A percentile compares a stretch with the other conserved stretches of the same genome.
Conservation (phyloP, 2,888 invertebrate genomes). For the Morpho achilles region DNA sequence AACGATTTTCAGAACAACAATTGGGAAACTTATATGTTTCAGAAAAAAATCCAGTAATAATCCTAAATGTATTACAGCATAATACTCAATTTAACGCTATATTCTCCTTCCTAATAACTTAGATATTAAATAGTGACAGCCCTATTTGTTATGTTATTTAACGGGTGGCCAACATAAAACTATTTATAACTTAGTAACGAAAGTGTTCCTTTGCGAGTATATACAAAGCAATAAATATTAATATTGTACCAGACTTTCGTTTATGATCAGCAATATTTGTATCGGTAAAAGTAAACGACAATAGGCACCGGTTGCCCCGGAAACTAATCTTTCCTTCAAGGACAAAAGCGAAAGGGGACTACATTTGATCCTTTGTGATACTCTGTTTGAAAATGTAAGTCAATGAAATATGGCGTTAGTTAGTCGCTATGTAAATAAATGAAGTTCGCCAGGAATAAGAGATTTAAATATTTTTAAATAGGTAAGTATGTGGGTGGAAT, state of each 20-base stretch:
- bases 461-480: too few species aligned
- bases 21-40: too few species aligned
- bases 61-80: too few species aligned
- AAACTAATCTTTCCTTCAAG: slow-evolving; percentile 42
- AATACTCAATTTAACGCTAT: too few species aligned
- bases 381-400: slow-evolving; percentile 16
- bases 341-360: slow-evolving; percentile 22
- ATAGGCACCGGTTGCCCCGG: slow-evolving; percentile 37
- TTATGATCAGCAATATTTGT: slow-evolving; percentile 49
- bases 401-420: neutral
- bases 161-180: slow-evolving; percentile 67
- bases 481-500: too few species aligned
- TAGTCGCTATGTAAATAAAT: too few species aligned
- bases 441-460: too few species aligned
- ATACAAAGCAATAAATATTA: slow-evolving; percentile 68
- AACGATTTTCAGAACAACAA: too few species aligned
- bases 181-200: slow-evolving; percentile 65
- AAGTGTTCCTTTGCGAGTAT: slow-evolving; percentile 53
- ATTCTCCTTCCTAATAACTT: too few species aligned
- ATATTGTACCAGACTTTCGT: slow-evolving; percentile 62
- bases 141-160: slow-evolving; percentile 52
- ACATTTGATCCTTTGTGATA: slow-evolving; percentile 19
- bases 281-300: slow-evolving; percentile 44
- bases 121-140: slow-evolving; percentile 1
- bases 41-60: too few species aligned